A percentile compares a stretch with the other conserved stretches of the same genome.
These are phyloP conservation scores for Alviniconcha marisindica DNA, from an alignment of 1,140 invertebrate genomes.

Conservation along the genomic window DNA sequence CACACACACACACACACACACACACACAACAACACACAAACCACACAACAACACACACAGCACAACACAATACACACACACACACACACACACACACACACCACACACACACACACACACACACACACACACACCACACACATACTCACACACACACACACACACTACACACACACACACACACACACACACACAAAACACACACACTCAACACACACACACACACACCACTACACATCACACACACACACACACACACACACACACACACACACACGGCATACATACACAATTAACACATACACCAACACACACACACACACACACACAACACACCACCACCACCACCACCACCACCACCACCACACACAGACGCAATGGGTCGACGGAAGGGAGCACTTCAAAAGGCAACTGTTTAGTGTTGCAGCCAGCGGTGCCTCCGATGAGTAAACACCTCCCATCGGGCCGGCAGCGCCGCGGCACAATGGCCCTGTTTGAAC, in stretches of 20 bases:
- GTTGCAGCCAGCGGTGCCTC: neutral
- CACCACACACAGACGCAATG: no score
- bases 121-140: no score
- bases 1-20: slow-evolving; percentile 3
- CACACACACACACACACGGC: neutral
- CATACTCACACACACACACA: no score
- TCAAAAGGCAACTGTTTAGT: slow-evolving; percentile 15
- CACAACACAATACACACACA: no score
- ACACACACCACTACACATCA: neutral
- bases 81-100: no score
- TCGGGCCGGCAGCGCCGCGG: neutral
- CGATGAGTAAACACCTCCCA: neutral
- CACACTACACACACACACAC: no score
- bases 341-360: neutral
- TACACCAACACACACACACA: neutral
- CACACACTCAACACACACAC: no score
- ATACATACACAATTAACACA: neutral
- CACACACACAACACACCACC: neutral
- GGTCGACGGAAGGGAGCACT: neutral
- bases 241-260: neutral
- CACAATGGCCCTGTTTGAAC: neutral
- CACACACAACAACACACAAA: neutral
- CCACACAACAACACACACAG: no score
- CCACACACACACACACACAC: no score
- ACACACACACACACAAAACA: no score